These are phyloP conservation scores for Calliopsis andreniformis DNA, from an alignment of 1,140 invertebrate species.

Conservation along the genomic window DNA sequence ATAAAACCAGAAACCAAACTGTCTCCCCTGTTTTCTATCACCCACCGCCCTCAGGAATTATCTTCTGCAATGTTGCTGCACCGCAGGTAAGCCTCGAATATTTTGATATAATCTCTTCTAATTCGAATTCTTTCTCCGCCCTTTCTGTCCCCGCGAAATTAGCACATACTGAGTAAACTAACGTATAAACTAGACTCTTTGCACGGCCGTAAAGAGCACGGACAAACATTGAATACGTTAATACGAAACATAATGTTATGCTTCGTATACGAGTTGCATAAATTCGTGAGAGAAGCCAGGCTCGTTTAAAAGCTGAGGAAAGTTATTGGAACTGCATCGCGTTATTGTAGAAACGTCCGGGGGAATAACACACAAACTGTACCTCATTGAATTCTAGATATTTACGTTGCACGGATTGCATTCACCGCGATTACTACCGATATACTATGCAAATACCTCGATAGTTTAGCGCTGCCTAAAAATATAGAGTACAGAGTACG, in stretches of 20 bases:
- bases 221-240: background rate
- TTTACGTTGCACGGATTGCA: constrained; percentile 12
- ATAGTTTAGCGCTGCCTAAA: constrained; percentile 25
- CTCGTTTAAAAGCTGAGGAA: constrained; percentile 29
- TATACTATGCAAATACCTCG: constrained; percentile 24
- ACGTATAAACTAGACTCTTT: background rate
- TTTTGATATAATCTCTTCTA: too few species aligned
- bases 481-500: constrained; percentile 7
- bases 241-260: background rate
- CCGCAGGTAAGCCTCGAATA: too few species aligned
- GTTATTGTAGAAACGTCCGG: constrained; percentile 7
- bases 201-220: background rate
- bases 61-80: too few species aligned
- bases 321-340: constrained; percentile 14
- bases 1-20: constrained; percentile 56
- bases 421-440: constrained; percentile 20
- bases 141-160: background rate
- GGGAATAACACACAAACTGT: constrained; percentile 8
- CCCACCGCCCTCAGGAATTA: too few species aligned
- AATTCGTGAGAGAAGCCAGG: constrained; percentile 13
- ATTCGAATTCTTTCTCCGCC: background rate
- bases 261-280: background rate
- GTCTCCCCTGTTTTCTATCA: constrained; percentile 7
- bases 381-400: constrained; percentile 39
- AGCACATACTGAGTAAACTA: background rate